Evolutionary conservation across 2,113 vertebrate genomes (phyloP).

Genomic region (Rafetus swinhoei): DNA sequence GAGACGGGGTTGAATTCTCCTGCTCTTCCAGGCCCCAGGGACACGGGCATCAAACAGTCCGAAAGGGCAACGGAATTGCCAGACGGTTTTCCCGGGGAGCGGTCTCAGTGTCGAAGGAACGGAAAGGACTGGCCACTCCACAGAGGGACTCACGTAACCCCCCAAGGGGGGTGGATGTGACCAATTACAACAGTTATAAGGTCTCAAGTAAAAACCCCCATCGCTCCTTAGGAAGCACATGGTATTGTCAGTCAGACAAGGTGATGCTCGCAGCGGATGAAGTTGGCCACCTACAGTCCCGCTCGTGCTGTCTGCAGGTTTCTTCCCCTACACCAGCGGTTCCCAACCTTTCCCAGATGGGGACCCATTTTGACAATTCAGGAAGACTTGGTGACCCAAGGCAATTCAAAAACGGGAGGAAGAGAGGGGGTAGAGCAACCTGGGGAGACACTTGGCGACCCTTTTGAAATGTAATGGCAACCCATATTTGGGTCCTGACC

Average conservation of each 20-base stretch:
- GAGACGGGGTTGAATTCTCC: background rate
- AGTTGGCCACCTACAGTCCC: accelerated
- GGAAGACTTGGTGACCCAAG: too few relatives aligned
- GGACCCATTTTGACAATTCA: too few relatives aligned
- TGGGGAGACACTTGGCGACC: too few relatives aligned
- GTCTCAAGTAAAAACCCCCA: accelerated
- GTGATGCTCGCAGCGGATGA: background rate
- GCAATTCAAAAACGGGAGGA: too few relatives aligned
- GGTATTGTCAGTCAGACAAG: background rate
- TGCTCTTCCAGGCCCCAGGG: background rate
- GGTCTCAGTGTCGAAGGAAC: background rate
- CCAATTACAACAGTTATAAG: accelerated
- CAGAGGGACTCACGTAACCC: accelerated
- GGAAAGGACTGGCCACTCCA: accelerated
- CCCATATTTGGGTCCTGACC: too few relatives aligned
- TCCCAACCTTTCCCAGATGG: too few relatives aligned
- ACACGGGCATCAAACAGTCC: background rate
- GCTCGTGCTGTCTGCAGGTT: background rate
- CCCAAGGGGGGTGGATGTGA: accelerated
- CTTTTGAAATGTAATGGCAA: too few relatives aligned
- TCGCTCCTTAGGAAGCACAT: background rate
- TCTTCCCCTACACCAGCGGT: background rate
- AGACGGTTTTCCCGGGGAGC: background rate
- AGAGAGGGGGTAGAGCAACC: too few relatives aligned
- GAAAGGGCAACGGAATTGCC: background rate